Base-by-base conservation (phyloP, 2,888 invertebrate genomes). In the Agonum fuliginosum region DNA sequence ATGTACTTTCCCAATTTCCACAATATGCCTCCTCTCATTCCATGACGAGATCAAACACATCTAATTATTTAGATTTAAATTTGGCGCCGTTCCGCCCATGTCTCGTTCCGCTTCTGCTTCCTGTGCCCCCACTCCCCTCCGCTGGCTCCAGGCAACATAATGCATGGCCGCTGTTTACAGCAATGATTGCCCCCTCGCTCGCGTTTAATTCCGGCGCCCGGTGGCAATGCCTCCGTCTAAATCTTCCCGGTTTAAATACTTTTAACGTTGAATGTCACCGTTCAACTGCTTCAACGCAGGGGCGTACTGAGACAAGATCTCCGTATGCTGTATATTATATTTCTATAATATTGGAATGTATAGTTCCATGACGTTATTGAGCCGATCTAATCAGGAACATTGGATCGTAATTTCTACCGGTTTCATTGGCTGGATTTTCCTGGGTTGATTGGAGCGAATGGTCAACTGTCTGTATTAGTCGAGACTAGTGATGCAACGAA, bases 121-220 rank as follows among this genome's bases (percentile, higher is more conserved):
- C 20, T 22, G 10, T 54, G 54, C 24, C 4, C 54, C 54, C 54
- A 43, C 14, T 43, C n/a, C 43, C 3, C 10, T n/a, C 12, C 12
- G 27, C 34, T n/a, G 46, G n/a, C 20, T 41, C 41, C 51, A n/a
- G 24, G 43, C 58, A 41, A 20, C 58, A 73, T 62, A 73, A 73
- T 73, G 41, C 73, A 73, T 73, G 58, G 62, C 27, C 22, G 43
- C 73, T 73, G 73, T 73, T 73, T 73, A 73, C 73, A 73, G 73
- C 73, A 70, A 58, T 73, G 58, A 73, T 73, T 73, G 73, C 43
- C 41, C 73, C 48, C 14, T 48, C 73, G 14, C 51, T 46, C 70
- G 48, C 46, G 14, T 46, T 70, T 70, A 43, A 46, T 46, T 43
- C 46, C 46, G 27, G 10, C 10, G 10, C 62, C 62, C 24, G 67